Evolutionary conservation across 2,888 invertebrate genomes (phyloP), one percentile per base, ranked within the genome.

Genomic region (Hyposoter didymator): DNA sequence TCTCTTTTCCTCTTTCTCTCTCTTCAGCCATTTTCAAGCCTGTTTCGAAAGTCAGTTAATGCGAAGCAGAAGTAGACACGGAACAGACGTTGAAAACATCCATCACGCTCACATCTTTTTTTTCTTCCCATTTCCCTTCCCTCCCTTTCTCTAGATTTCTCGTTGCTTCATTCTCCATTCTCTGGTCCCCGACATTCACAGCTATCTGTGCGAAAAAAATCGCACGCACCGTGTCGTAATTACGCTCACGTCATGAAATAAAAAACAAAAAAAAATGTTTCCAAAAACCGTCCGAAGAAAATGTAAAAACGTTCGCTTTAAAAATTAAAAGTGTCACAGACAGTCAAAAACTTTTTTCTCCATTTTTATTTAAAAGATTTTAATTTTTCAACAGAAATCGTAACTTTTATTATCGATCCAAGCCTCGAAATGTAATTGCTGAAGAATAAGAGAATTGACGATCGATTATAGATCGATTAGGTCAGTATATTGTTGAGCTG

Each of bases 81-180:
- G 88, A 91, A 90, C 92, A 93, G 92, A 94, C 93, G 93, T 90
- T 93, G 93, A 93, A 93, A 94, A 92, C 93, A 94, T 94, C 93
- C 93, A 93, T 94, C 94, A 94, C 93, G 90, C 90, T 69, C 80
- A 45, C 75, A 67, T 75, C 47, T 47, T 64, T 70, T 64, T 28
- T 43, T 3, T 49, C 17, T 19, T 28, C 0, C 52, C 32, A 28
- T 17, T 32, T 45, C 14, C 3, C 66, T 59, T 22, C 64, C 17
- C 67, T 32, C n/a, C 35, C 35, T 28, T 28, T 19, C 55, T 52
- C 35, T 55, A 35, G 35, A 22, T 67, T 43, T 76, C 76, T 67
- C 75, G 14, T 22, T 43, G 12, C 66, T 66, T 49, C 49, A 52
- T 76, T 67, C 52, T 39, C 22, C 43, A 47, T 67, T 75, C 75